These are phyloP conservation scores for Mesembrinibis cayennensis DNA, from an alignment of 2,113 vertebrate genomes.

Conservation along the genomic window DNA sequence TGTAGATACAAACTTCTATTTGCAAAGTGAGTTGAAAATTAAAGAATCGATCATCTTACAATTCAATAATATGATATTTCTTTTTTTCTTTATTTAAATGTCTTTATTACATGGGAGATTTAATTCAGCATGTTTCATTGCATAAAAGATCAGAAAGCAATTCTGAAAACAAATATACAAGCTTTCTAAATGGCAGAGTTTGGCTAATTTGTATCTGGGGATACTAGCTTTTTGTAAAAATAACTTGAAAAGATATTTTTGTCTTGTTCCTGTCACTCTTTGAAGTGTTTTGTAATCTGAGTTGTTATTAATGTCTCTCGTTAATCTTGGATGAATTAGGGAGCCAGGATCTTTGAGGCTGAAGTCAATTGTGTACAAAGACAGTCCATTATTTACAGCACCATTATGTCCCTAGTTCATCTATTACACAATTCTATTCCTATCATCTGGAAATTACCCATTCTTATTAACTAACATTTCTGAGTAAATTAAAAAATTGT, in stretches of 20 bases:
- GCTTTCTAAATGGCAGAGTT: neutral
- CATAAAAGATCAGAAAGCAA: neutral
- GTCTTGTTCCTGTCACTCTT: neutral
- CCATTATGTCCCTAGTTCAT: neutral
- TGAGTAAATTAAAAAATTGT: neutral
- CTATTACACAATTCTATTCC: neutral
- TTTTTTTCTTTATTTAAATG: too few relatives aligned
- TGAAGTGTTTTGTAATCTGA: neutral
- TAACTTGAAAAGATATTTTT: neutral
- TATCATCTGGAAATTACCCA: neutral
- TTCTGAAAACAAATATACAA: neutral
- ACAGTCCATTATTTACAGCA: constrained; percentile 23
- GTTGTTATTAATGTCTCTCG: constrained; percentile 1
- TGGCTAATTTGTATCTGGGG: neutral
- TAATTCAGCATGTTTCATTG: neutral
- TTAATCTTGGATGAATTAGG: constrained; percentile 16
- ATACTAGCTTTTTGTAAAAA: neutral
- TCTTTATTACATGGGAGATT: neutral
- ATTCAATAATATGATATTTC: neutral
- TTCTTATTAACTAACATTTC: constrained; percentile 2
- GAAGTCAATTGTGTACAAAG: constrained; percentile 38
- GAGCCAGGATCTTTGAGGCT: neutral
- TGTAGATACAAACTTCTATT: neutral
- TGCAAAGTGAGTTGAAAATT: neutral
- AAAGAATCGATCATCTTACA: neutral